A percentile compares a stretch with the other conserved stretches of the same genome.
Evolutionary conservation across 2,113 vertebrate genomes (phyloP).

Genomic region (Boulengeromyrus knoepffleri): DNA sequence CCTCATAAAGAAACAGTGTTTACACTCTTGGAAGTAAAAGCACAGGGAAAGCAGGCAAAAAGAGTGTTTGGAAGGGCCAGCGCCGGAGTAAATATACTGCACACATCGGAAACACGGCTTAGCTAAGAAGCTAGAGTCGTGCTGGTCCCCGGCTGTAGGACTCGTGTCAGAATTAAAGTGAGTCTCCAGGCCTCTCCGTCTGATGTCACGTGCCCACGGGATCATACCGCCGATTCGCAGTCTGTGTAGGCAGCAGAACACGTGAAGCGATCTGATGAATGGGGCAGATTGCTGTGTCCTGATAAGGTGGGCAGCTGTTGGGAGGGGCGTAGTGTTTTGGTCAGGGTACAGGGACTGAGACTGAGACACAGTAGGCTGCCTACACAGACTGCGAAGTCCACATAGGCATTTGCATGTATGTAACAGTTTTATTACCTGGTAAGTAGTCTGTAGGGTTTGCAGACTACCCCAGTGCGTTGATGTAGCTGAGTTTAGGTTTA

Average conservation of each 20-base stretch:
- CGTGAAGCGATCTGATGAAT: background rate
- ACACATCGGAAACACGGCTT: background rate
- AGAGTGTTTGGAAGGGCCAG: background rate
- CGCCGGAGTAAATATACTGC: constrained; percentile 27
- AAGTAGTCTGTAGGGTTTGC: too few species aligned
- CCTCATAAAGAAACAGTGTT: constrained; percentile 18
- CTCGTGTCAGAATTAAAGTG: background rate
- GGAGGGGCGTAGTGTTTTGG: background rate
- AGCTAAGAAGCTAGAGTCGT: background rate
- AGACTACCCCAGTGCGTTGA: background rate
- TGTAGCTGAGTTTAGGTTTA: background rate
- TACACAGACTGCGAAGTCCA: too few species aligned
- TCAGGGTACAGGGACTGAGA: background rate
- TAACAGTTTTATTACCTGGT: too few species aligned
- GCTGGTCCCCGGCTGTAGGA: background rate
- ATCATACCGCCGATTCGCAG: background rate
- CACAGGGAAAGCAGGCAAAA: constrained; percentile 1
- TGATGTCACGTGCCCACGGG: background rate
- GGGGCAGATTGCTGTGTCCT: background rate
- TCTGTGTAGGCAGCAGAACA: background rate
- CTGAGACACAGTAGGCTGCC: background rate
- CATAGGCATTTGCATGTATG: too few species aligned
- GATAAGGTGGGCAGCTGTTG: background rate
- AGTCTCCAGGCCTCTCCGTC: background rate
- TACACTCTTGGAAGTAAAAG: constrained; percentile 19